Conservation (phyloP, 2,797 vertebrate genomes). For the Vireo griseus region DNA sequence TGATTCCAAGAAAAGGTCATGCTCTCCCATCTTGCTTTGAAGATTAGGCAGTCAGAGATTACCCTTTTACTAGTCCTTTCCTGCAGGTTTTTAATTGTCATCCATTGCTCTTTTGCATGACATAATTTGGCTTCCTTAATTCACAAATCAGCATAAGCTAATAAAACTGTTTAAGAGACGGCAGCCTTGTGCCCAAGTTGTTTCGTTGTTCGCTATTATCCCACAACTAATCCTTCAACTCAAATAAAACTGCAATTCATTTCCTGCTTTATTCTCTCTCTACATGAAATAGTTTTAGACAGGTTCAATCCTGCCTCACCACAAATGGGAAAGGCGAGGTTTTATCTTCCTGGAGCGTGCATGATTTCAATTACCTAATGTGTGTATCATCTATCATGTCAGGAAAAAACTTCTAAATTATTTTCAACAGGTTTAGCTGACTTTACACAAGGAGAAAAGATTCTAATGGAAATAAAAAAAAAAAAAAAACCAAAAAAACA, state of each 20-base stretch:
- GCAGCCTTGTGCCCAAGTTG: background rate
- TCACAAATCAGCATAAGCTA: constrained; percentile 45
- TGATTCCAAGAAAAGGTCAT: constrained; percentile 42
- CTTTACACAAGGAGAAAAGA: background rate
- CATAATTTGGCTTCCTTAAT: constrained; percentile 21
- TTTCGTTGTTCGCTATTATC: background rate
- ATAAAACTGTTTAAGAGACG: constrained; percentile 32
- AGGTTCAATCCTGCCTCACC: constrained; percentile 53
- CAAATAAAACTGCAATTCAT: constrained; percentile 38
- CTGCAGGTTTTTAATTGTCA: constrained; percentile 24
- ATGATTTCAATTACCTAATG: constrained; percentile 25
- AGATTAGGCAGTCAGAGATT: constrained; percentile 3
- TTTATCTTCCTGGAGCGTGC: background rate
- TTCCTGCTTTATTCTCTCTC: constrained; percentile 30
- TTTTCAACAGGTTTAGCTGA: constrained; percentile 14
- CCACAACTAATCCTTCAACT: constrained; percentile 50
- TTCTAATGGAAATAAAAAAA: background rate
- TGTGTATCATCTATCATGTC: background rate
- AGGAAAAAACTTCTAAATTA: background rate
- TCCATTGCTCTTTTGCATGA: constrained; percentile 2
- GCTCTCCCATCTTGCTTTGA: constrained; percentile 31
- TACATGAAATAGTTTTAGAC: constrained; percentile 10
- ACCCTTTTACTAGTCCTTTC: background rate
- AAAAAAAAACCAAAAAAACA: no score
- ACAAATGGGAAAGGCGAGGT: background rate